Evolutionary conservation across 2,113 vertebrate species (phyloP).

Genomic region (Hystrix cristata): DNA sequence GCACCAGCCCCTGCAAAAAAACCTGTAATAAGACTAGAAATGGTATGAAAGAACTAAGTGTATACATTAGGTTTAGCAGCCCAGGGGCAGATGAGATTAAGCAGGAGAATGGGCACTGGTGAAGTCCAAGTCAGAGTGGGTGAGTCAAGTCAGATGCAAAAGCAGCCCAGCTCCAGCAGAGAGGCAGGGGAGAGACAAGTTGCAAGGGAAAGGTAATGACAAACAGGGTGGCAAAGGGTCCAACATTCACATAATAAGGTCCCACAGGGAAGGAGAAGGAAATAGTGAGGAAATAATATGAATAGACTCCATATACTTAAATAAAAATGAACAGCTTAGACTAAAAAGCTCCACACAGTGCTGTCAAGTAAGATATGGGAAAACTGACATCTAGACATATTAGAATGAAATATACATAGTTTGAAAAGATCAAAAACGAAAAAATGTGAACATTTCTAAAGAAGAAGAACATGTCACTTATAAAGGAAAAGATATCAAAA

Average conservation of each 20-base stretch:
- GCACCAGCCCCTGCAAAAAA: no score
- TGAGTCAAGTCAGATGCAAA: background rate
- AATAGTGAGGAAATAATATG: background rate
- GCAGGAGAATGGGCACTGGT: background rate
- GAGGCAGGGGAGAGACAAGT: background rate
- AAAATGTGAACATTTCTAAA: slow-evolving; percentile 10
- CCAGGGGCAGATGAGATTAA: background rate
- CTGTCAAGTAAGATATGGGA: background rate
- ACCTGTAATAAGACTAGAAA: background rate
- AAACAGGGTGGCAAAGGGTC: background rate
- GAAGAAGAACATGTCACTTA: background rate
- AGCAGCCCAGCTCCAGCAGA: background rate
- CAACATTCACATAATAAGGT: background rate
- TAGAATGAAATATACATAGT: background rate
- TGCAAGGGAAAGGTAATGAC: background rate
- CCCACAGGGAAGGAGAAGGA: background rate
- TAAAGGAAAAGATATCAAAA: background rate
- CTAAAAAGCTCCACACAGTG: background rate
- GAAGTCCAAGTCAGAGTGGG: background rate
- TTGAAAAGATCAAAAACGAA: background rate
- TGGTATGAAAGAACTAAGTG: background rate
- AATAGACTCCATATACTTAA: background rate
- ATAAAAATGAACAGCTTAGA: background rate
- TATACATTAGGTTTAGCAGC: background rate
- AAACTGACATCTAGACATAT: background rate